Evolutionary conservation across 1,140 invertebrate species (phyloP), one percentile per base, ranked within the genome.

Genomic region (Drosophila lacertosa): DNA sequence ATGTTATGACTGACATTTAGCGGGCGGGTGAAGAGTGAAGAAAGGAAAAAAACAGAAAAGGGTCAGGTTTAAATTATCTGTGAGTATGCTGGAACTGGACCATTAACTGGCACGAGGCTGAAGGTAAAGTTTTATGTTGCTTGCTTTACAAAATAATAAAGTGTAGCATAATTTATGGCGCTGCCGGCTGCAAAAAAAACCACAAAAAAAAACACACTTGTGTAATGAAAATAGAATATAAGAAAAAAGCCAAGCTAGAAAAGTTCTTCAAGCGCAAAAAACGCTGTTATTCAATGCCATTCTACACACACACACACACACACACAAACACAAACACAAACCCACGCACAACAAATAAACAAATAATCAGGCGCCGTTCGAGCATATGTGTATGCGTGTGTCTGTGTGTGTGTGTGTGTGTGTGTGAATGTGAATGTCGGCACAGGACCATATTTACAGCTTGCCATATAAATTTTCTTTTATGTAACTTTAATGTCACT

Each of bases 91-190:
- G 55, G 44, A 42, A 42, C 35, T 51, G 55, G 44, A 42, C 64
- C 64, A 60, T 67, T 53, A 62, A 63, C 58, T 68, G 65, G 20
- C 55, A 39, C 29, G 51, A 24, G 24, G 65, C 57, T 37, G 29
- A 53, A 48, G 48, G 22, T 63, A 70, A 70, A 64, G 44, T 58
- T 64, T 64, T 48, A 51, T 45, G 33, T 40, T 67, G 48, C 44
- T 73, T 67, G 78, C 54, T 76, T 84, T 72, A 68, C 66, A 75
- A 79, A 84, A 84, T 80, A 83, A 84, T 83, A 83, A 84, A 84
- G 80, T 68, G 67, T 84, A 51, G 55, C 75, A 80, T 76, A 83
- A 83, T 79, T 84, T 83, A 83, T 84, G 75, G 74, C 59, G 58
- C 37, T 42, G 51, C 59, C 40, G 45, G 50, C 33, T 26, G 29